These are phyloP conservation scores for Dufourea novaeangliae DNA, from an alignment of 1,140 invertebrate species.

Conservation along the genomic window DNA sequence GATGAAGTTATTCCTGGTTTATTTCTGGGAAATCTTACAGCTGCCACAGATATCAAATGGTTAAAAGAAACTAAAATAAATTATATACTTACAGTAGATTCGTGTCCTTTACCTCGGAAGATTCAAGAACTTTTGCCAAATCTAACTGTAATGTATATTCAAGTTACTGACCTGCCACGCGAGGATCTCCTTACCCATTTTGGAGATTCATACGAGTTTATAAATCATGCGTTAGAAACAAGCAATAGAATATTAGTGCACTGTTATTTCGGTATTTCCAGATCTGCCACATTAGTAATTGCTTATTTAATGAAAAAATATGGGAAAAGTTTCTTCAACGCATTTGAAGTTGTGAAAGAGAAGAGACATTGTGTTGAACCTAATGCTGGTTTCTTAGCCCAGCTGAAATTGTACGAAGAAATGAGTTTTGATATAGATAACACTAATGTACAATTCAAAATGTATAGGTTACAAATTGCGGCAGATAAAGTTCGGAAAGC, in stretches of 20 bases:
- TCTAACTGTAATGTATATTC: conserved; percentile 88
- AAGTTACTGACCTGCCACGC: conserved; percentile 90
- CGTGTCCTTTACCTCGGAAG: conserved; percentile 89
- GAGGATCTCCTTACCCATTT: conserved; percentile 91
- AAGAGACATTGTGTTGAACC: conserved; percentile 86
- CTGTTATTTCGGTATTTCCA: conserved; percentile 93
- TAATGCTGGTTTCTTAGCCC: conserved; percentile 89
- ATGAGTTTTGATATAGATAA: conserved; percentile 89
- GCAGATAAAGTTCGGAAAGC: conserved; percentile 91
- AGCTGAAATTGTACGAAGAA: conserved; percentile 88
- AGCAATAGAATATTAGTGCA: conserved; percentile 88
- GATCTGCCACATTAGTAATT: conserved; percentile 91
- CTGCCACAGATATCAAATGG: conserved; percentile 87
- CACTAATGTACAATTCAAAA: conserved; percentile 87
- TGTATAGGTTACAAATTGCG: conserved; percentile 89
- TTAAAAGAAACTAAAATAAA: conserved; percentile 86
- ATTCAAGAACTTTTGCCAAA: conserved; percentile 85
- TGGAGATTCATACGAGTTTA: conserved; percentile 88
- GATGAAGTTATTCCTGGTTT: conserved; percentile 87
- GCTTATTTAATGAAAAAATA: conserved; percentile 93
- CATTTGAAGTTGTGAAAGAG: conserved; percentile 85
- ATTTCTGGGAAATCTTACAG: conserved; percentile 89
- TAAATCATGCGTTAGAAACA: conserved; percentile 83
- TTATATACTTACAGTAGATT: conserved; percentile 91
- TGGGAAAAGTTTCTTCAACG: conserved; percentile 86